Evolutionary conservation across 2,888 invertebrate species (phyloP), one percentile per base, ranked within the genome.

Genomic region (Polydrusus tereticollis): DNA sequence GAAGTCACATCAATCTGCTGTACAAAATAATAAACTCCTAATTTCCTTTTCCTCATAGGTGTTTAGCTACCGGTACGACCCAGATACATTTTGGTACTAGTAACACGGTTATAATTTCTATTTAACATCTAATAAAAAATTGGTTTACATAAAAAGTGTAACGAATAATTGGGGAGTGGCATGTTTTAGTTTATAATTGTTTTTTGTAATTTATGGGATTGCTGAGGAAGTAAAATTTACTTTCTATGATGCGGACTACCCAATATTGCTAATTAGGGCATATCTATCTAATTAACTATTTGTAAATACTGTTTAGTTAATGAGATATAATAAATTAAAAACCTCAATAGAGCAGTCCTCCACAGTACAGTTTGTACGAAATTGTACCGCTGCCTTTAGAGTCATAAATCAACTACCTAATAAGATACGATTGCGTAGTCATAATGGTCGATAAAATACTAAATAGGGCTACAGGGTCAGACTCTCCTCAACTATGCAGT

Each of bases 21-120:
- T 20, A 18, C 45, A 8, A 45, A 21, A 45, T 45, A 21, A 45
- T 45, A 2, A 45, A 21, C 45, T 50, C 16, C 26, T 55, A 29
- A 29, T 29, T 29, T 29, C 29, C 29, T 29, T 26, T 50, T 29
- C 29, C 12, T 29, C 18, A 55, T 29, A 55, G 52, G 52, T 55
- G 52, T 55, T 55, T 29, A 55, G 52, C 52, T 55, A 55, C 52
- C 29, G 52, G 29, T 16, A 7, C 52, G 29, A 29, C 52, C 52
- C 29, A 55, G 29, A 55, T 55, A 29, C 29, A 55, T 55, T 55
- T 29, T 23, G 29, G 29, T 29, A 26, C 16, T 16, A 10, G 14
- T 29, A 29, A 29, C 16, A n/a, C 7, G 8, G 29, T 29, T 55
- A 10, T 55, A 55, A 29, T 26, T 26, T 50, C n/a, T 50, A 50